phyloP scores from a whole-genome alignment of 2,113 vertebrate species.

The Gasterosteus aculeatus region DNA sequence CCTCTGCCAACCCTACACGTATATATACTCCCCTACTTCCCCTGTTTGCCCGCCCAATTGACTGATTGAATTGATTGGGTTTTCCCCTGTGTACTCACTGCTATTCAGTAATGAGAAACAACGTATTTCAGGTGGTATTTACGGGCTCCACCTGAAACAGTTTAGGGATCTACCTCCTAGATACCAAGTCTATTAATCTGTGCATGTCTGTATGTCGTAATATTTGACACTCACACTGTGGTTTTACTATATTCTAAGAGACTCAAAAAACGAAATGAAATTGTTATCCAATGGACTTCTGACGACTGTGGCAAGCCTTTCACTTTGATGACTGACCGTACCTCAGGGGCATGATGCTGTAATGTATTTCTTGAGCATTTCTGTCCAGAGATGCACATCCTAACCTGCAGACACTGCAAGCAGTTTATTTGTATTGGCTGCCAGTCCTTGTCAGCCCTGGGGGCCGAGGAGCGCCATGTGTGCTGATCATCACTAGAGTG shows the following conservation, averaged over 20 bases:
- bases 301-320: not conserved
- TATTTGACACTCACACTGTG: not conserved
- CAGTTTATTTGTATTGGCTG: constrained; percentile 12
- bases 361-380: not conserved
- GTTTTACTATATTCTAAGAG: not conserved
- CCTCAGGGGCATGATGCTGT: not conserved
- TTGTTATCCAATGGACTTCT: not conserved
- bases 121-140: too few species aligned
- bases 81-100: too few species aligned
- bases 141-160: not conserved
- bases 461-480: not conserved
- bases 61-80: too few species aligned
- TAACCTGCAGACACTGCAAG: not conserved
- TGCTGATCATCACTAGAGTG: constrained; percentile 7
- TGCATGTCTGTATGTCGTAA: not conserved
- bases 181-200: not conserved
- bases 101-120: too few species aligned
- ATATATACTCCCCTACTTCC: too few species aligned
- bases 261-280: not conserved
- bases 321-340: not conserved
- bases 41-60: too few species aligned
- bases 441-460: constrained; percentile 2
- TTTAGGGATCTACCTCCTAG: not conserved
- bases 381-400: not conserved
- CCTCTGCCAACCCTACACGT: too few species aligned